Evolutionary conservation across 2,113 vertebrate species (phyloP).

Genomic region (Carollia perspicillata): DNA sequence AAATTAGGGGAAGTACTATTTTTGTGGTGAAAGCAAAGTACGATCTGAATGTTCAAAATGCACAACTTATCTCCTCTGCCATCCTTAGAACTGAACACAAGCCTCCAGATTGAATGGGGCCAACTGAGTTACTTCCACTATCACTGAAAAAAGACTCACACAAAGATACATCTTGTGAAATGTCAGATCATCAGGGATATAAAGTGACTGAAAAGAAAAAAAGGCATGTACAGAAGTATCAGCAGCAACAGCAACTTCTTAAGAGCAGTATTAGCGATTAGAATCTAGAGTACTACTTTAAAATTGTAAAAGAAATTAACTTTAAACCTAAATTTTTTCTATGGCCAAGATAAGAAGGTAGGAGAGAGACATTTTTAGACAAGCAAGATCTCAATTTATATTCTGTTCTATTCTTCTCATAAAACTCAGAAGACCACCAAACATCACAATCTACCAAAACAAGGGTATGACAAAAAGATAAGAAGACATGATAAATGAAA

Average conservation of each 20-base stretch:
- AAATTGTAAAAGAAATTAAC: conserved; percentile 35
- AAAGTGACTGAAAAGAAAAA: background rate
- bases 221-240: background rate
- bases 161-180: background rate
- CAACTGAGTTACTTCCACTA: background rate
- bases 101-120: background rate
- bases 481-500: background rate
- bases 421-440: background rate
- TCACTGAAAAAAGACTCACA: background rate
- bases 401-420: background rate
- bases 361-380: background rate
- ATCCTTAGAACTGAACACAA: background rate
- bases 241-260: background rate
- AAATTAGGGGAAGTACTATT: background rate
- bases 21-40: background rate
- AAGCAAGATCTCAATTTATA: background rate
- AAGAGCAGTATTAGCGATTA: background rate
- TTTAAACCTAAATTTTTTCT: background rate
- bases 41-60: background rate
- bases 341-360: background rate
- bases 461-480: background rate
- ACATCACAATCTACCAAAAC: background rate
- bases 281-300: conserved; percentile 4
- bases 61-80: background rate
- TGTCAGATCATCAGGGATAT: background rate